Conservation (phyloP, 2,113 vertebrate genomes). For the Psittacara wagleri region DNA sequence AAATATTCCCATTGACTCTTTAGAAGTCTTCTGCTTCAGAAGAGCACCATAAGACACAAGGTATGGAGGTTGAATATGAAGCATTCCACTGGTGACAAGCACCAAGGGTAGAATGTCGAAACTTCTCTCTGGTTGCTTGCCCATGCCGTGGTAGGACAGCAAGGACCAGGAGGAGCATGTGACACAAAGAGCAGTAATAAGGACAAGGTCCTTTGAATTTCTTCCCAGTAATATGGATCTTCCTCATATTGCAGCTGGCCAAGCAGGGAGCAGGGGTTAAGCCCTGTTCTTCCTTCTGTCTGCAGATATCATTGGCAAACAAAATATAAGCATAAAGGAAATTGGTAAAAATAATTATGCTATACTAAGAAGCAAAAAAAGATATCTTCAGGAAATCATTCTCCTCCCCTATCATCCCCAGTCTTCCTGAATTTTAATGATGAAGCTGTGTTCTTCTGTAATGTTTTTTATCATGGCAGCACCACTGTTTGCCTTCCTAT, state of each 20-base stretch:
- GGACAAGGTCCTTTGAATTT: not conserved
- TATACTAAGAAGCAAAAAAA: not conserved
- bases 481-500: not conserved
- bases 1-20: not conserved
- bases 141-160: not conserved
- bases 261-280: not conserved
- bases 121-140: not conserved
- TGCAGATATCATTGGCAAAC: not conserved
- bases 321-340: not conserved
- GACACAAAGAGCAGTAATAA: not conserved
- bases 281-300: not conserved
- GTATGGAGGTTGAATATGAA: not conserved
- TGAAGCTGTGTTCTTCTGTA: not conserved
- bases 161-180: not conserved
- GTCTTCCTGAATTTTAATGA: not conserved
- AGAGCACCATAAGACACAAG: not conserved
- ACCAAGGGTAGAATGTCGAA: not conserved
- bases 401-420: not conserved
- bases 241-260: not conserved
- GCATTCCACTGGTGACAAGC: not conserved
- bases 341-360: not conserved
- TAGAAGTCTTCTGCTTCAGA: not conserved
- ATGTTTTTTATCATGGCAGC: not conserved
- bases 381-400: not conserved
- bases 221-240: not conserved